Evolutionary conservation across 2,113 vertebrate genomes (phyloP).

Genomic region (Cyrtonyx montezumae): DNA sequence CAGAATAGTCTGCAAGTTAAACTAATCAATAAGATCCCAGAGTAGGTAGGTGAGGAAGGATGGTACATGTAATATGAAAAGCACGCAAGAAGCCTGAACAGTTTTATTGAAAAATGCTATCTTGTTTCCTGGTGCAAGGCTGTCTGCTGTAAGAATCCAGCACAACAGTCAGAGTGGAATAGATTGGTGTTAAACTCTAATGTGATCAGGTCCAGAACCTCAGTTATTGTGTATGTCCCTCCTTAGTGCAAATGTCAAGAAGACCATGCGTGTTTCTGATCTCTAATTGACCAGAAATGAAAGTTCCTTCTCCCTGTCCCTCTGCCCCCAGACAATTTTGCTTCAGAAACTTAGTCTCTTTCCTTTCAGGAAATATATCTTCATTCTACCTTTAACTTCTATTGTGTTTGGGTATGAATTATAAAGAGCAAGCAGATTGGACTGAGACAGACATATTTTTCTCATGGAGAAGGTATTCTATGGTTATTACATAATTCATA

Average conservation of each 20-base stretch:
- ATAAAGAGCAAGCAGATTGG: background rate
- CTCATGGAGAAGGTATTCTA: background rate
- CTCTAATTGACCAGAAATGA: background rate
- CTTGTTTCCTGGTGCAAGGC: background rate
- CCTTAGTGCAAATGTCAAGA: background rate
- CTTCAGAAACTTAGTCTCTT: background rate
- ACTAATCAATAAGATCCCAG: background rate
- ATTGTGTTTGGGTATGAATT: background rate
- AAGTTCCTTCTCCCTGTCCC: background rate
- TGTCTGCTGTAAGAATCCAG: background rate
- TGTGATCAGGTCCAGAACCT: background rate
- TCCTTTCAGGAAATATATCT: background rate
- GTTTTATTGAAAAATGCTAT: background rate
- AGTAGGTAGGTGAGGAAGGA: background rate
- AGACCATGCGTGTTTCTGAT: background rate
- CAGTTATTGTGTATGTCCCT: background rate
- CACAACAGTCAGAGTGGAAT: background rate
- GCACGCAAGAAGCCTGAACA: background rate
- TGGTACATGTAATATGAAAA: accelerated
- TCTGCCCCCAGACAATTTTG: background rate
- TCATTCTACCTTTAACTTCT: background rate
- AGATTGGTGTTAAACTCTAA: background rate
- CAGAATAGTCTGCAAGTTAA: background rate
- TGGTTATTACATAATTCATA: background rate
- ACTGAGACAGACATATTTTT: background rate